phyloP scores from a whole-genome alignment of 1,140 invertebrate genomes.

The Wiebesia pumilae region DNA sequence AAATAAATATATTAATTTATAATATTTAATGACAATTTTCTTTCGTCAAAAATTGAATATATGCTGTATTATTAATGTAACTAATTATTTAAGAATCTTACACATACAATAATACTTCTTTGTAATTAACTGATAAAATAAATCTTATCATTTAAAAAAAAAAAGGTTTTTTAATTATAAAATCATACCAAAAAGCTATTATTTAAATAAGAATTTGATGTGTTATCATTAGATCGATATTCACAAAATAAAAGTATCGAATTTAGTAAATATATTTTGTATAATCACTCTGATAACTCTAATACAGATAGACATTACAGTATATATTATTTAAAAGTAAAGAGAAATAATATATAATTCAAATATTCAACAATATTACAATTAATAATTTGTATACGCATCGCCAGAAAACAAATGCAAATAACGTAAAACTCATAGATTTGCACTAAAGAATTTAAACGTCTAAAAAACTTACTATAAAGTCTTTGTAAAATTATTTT shows the following conservation, averaged over 20 bases:
- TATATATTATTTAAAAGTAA: neutral
- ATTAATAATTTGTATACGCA: neutral
- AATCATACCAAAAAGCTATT: no score
- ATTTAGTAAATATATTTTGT: no score
- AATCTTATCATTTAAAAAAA: no score
- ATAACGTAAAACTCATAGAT: neutral
- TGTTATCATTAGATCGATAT: no score
- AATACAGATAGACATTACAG: neutral
- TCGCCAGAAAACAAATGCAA: neutral
- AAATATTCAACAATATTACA: conserved; percentile 13
- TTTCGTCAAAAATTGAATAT: neutral
- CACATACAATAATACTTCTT: no score
- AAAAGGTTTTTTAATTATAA: no score
- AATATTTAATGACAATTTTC: neutral
- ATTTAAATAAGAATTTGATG: no score
- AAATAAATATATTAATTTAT: neutral
- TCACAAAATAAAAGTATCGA: no score
- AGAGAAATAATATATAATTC: neutral
- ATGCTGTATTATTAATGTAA: no score
- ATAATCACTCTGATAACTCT: neutral
- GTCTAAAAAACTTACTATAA: no score
- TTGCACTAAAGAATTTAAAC: neutral
- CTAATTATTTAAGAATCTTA: no score
- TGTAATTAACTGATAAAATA: no score
- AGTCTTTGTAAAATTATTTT: neutral